These are phyloP conservation scores for Mohoua ochrocephala DNA, from an alignment of 2,113 vertebrate genomes.

Conservation along the genomic window DNA sequence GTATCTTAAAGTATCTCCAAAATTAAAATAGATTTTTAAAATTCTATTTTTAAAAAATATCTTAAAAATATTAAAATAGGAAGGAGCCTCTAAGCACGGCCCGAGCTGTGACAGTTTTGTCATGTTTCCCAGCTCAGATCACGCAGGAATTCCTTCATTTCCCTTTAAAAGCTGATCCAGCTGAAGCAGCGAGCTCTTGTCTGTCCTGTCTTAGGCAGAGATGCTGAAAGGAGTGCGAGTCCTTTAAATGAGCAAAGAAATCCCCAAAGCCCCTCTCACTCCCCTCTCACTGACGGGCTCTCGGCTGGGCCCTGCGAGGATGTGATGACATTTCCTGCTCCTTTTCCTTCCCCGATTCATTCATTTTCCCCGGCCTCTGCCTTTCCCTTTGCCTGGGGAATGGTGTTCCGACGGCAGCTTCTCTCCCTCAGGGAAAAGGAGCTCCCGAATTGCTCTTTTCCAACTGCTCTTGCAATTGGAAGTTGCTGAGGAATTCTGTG, in stretches of 20 bases:
- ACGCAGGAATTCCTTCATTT: background rate
- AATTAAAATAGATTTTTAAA: background rate
- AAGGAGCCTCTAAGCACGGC: background rate
- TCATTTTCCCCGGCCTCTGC: background rate
- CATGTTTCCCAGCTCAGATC: background rate
- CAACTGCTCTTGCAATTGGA: background rate
- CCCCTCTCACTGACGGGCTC: background rate
- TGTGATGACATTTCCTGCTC: conserved; percentile 18
- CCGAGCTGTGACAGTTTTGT: background rate
- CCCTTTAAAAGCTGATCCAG: background rate
- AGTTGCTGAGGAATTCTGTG: background rate
- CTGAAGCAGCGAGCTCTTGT: background rate
- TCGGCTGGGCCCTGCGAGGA: background rate
- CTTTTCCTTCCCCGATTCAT: background rate
- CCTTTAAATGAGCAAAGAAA: background rate
- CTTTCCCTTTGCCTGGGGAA: background rate
- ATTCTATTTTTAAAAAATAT: background rate
- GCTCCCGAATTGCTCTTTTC: background rate
- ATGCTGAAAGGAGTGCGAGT: background rate
- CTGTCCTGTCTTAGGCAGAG: background rate
- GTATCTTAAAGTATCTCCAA: background rate
- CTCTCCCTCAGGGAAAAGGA: background rate
- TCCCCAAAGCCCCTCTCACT: background rate
- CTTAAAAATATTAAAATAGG: background rate
- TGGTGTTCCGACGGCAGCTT: background rate